Percentiles rank a stretch among this genome's conserved stretches.
Conservation (phyloP, 2,797 vertebrate species). For the Megalops cyprinoides region DNA sequence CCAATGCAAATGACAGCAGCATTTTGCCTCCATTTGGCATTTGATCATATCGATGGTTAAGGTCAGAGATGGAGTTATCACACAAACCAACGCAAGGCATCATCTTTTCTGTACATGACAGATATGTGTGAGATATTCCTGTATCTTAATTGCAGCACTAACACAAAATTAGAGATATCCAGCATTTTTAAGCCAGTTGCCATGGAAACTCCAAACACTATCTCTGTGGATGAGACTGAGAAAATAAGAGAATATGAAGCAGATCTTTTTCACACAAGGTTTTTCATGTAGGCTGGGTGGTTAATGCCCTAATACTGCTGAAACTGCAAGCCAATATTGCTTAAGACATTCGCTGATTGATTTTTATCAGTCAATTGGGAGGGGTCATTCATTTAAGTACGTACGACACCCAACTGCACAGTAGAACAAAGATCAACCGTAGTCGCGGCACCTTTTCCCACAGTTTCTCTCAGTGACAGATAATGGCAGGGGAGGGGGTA, state of each 20-base stretch:
- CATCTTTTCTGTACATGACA: constrained; percentile 14
- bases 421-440: constrained; percentile 5
- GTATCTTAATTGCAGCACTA: constrained; percentile 26
- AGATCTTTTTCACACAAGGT: constrained; percentile 52
- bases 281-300: not conserved
- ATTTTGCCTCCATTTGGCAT: constrained; percentile 2
- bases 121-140: not conserved
- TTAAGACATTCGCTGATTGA: not conserved
- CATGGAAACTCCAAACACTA: constrained; percentile 71
- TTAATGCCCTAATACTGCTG: not conserved
- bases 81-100: constrained; percentile 22
- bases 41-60: not conserved
- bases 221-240: constrained; percentile 48
- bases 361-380: constrained; percentile 6
- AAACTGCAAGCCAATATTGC: not conserved
- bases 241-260: constrained; percentile 49
- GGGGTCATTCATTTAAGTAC: not conserved
- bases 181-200: constrained; percentile 17
- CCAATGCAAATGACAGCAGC: not conserved
- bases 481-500: constrained; percentile 17
- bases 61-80: not conserved
- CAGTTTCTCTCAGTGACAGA: not conserved
- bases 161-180: constrained; percentile 19
- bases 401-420: not conserved
- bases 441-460: not conserved